Evolutionary conservation across 2,888 invertebrate species (phyloP).

Genomic region (Erpobdella octoculata): DNA sequence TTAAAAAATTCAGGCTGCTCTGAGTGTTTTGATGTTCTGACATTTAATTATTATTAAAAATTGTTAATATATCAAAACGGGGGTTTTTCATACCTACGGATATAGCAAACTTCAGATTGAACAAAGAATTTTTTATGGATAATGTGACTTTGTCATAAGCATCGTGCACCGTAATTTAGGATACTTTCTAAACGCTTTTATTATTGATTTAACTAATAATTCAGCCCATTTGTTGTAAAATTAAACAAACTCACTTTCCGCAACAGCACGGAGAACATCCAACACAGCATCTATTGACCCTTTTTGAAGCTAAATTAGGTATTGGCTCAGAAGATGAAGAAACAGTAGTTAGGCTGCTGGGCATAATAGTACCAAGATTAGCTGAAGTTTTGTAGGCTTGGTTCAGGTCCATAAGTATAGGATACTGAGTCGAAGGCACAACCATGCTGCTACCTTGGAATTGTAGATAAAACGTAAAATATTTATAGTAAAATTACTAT

Average conservation of each 20-base stretch:
- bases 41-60: too few species aligned
- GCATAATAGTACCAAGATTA: neutral
- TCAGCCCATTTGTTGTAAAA: neutral
- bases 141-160: too few species aligned
- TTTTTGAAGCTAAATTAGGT: neutral
- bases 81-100: too few species aligned
- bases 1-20: too few species aligned
- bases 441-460: neutral
- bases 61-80: too few species aligned
- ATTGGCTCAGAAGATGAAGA: neutral
- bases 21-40: too few species aligned
- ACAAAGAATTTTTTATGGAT: too few species aligned
- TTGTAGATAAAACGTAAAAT: too few species aligned
- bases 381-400: constrained; percentile 4
- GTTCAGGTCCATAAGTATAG: neutral
- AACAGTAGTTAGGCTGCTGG: neutral
- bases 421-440: neutral
- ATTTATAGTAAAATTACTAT: too few species aligned
- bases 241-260: constrained; percentile 4
- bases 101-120: too few species aligned
- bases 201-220: neutral
- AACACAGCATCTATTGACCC: constrained; percentile 3
- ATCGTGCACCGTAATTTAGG: too few species aligned
- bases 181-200: too few species aligned
- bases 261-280: constrained; percentile 19